These are phyloP conservation scores for Anthoptus insignis DNA, from an alignment of 2,888 invertebrate species.

Conservation along the genomic window DNA sequence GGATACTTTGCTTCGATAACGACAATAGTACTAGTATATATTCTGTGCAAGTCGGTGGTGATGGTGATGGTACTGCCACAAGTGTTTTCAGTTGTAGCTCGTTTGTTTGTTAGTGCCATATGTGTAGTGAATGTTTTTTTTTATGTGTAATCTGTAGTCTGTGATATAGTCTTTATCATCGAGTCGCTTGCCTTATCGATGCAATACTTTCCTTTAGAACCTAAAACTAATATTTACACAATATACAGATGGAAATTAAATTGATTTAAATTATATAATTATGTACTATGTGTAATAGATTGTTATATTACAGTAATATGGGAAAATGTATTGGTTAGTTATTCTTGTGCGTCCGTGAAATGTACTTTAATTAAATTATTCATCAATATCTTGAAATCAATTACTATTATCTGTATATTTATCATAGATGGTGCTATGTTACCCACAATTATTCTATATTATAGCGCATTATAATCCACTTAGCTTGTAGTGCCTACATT, in stretches of 20 bases:
- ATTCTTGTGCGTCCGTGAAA: conserved; percentile 25
- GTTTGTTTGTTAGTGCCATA: conserved; percentile 85
- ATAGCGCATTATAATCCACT: conserved; percentile 25
- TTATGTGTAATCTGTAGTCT: conserved; percentile 77
- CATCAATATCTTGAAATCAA: conserved; percentile 30
- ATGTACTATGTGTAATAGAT: conserved; percentile 26
- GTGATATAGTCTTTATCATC: conserved; percentile 79
- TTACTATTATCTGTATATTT: conserved; percentile 26
- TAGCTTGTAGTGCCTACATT: conserved; percentile 23
- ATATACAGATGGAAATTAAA: conserved; percentile 9
- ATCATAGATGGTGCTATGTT: conserved; percentile 35
- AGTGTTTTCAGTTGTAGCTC: conserved; percentile 69
- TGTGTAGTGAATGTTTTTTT: conserved; percentile 74
- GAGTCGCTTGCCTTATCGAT: conserved; percentile 70
- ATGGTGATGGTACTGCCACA: conserved; percentile 77
- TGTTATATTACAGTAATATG: conserved; percentile 26
- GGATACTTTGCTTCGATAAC: conserved; percentile 51
- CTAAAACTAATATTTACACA: conserved; percentile 30
- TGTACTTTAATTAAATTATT: conserved; percentile 31
- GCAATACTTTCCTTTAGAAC: conserved; percentile 51
- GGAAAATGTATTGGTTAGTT: conserved; percentile 28
- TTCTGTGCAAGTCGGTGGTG: too few relatives aligned
- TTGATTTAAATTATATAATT: conserved; percentile 12
- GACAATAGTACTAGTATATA: conserved; percentile 40
- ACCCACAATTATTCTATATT: conserved; percentile 31